Evolutionary conservation across 2,113 vertebrate genomes (phyloP).

Genomic region (Aspiorhynchus laticeps): DNA sequence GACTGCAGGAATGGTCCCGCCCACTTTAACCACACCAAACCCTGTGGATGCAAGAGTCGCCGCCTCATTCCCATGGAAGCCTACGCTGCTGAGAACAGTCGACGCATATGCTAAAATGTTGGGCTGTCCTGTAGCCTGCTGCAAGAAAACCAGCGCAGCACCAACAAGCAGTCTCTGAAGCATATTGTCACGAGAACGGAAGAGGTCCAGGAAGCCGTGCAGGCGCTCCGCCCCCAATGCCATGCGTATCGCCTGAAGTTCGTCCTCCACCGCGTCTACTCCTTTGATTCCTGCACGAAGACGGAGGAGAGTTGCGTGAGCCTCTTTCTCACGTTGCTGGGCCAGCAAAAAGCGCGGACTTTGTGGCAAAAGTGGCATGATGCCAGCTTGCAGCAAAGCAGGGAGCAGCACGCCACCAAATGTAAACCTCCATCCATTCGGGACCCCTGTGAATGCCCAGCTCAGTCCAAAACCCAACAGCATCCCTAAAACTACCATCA

Average conservation of each 20-base stretch:
- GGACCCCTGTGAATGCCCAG: constrained; percentile 81
- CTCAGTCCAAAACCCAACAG: constrained; percentile 91
- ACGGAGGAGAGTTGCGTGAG: constrained; percentile 80
- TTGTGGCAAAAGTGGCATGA: constrained; percentile 87
- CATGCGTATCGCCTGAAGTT: constrained; percentile 84
- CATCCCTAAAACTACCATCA: constrained; percentile 91
- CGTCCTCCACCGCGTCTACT: constrained; percentile 68
- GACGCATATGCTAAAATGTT: constrained; percentile 96
- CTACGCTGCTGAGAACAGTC: constrained; percentile 88
- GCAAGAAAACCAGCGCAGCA: constrained; percentile 85
- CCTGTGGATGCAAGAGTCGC: constrained; percentile 92
- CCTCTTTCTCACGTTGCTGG: constrained; percentile 80
- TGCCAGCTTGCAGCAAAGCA: constrained; percentile 82
- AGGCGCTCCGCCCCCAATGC: constrained; percentile 88
- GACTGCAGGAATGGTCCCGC: constrained; percentile 86
- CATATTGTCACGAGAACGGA: constrained; percentile 88
- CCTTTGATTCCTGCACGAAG: constrained; percentile 70
- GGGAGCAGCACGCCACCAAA: constrained; percentile 87
- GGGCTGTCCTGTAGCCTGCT: constrained; percentile 92
- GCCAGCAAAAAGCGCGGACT: constrained; percentile 92
- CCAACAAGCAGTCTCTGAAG: constrained; percentile 86
- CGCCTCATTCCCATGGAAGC: constrained; percentile 89
- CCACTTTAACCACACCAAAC: constrained; percentile 90
- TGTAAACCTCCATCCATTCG: constrained; percentile 89
- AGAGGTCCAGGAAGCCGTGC: constrained; percentile 85